These are phyloP conservation scores for Pedionomus torquatus DNA, from an alignment of 2,113 vertebrate species.

Conservation along the genomic window DNA sequence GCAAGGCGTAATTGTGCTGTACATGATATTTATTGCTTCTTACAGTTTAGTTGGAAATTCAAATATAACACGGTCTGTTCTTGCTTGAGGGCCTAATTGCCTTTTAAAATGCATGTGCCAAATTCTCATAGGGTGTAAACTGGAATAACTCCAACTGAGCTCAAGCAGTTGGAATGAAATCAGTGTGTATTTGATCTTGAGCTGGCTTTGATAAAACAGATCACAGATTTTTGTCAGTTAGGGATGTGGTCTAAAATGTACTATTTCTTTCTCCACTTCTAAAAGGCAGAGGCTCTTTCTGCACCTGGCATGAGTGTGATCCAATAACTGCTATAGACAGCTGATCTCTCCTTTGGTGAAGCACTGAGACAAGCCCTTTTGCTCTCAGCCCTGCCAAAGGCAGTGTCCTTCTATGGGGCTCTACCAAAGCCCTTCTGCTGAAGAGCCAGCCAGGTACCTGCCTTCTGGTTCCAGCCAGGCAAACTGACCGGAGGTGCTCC, in stretches of 20 bases:
- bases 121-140: slow-evolving; percentile 43
- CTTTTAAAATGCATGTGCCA: slow-evolving; percentile 45
- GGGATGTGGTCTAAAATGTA: not conserved
- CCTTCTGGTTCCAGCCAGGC: not conserved
- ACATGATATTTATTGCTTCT: slow-evolving; percentile 28
- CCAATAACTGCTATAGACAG: not conserved
- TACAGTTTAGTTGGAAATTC: slow-evolving; percentile 27
- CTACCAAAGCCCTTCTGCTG: not conserved
- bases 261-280: not conserved
- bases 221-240: slow-evolving; percentile 47
- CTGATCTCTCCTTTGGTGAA: not conserved
- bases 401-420: not conserved
- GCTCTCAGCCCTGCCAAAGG: not conserved
- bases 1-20: not conserved
- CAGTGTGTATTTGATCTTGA: slow-evolving; percentile 49
- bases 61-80: slow-evolving; percentile 5
- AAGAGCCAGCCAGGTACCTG: not conserved
- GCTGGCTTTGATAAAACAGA: slow-evolving; percentile 51
- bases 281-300: not conserved
- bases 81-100: slow-evolving; percentile 45
- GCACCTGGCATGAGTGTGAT: not conserved
- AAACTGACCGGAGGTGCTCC: not conserved
- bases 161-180: slow-evolving; percentile 49
- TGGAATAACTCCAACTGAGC: slow-evolving; percentile 49
- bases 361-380: rapidly evolving